phyloP scores from a whole-genome alignment of 2,888 invertebrate species.

The Troides aeacus region DNA sequence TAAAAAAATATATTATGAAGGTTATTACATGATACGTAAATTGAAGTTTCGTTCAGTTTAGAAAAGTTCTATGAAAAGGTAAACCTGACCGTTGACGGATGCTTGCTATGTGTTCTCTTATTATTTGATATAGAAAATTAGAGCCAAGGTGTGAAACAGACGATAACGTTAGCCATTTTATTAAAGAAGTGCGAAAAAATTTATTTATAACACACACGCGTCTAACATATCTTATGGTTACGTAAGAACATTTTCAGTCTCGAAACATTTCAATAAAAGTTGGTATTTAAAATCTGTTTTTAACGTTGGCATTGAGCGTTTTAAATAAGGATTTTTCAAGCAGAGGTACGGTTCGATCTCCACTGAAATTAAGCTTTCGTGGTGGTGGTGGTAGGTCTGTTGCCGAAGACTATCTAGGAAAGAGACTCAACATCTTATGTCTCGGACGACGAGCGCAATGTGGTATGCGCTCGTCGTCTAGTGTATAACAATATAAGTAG shows the following conservation, averaged over 20 bases:
- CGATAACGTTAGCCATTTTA: constrained; percentile 20
- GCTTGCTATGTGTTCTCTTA: constrained; percentile 8
- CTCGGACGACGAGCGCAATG: no score
- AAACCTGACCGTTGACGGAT: constrained; percentile 6
- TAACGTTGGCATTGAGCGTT: constrained; percentile 31
- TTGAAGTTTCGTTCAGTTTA: not conserved
- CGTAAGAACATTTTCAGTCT: constrained; percentile 16
- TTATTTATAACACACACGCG: constrained; percentile 20
- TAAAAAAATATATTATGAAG: no score
- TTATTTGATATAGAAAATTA: constrained; percentile 23
- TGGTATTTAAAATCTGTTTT: constrained; percentile 18
- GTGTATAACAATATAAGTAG: no score
- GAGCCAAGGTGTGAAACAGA: constrained; percentile 7
- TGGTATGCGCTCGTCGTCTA: no score
- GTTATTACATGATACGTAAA: no score
- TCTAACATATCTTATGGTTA: constrained; percentile 17
- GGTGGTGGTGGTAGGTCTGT: no score
- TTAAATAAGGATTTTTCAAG: constrained; percentile 11
- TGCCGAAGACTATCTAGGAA: no score
- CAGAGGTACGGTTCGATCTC: no score
- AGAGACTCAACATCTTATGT: no score
- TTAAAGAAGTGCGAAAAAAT: constrained; percentile 19
- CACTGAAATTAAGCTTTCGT: no score
- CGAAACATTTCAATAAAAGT: constrained; percentile 17
- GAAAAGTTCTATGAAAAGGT: not conserved